Evolutionary conservation across 2,888 invertebrate species (phyloP), one percentile per base, ranked within the genome.

Genomic region (Drosophila kambysellisi): DNA sequence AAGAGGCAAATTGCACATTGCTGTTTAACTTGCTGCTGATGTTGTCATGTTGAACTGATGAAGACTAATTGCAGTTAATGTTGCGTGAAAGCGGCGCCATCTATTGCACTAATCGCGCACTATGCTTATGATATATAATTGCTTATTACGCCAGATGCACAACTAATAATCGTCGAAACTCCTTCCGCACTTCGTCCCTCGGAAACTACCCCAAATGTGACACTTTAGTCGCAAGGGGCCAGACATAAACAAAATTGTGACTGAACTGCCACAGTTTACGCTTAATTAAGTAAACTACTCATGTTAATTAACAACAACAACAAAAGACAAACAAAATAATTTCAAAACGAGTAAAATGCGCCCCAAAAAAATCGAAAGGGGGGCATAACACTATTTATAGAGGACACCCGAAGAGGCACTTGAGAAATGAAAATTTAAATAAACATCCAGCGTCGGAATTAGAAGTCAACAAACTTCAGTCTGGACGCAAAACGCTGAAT

Each of bases 201-300:
- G 37, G 41, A 48, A 54, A 48, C 37, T 39, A 54, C 35, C 43
- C 30, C 25, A 32, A 3, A 51, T 39, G 52, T 52, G 66, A 61
- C 69, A 72, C 71, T 68, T 66, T 50, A 63, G 48, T 58, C 33
- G 43, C 25, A 20, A 32, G 32, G 43, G n/a, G 46, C 43, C 61
- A 81, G 79, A 74, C 81, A 79, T 84, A 82, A 72, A 82, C 85
- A 83, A 83, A 70, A 74, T 52, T 56, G 54, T 30, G 58, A 58
- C 50, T 64, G 37, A 46, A 4, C 8, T 54, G 79, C 48, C 65
- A 52, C 61, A 76, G 74, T 83, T 82, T 70, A 75, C 69, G 88
- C 87, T 80, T 85, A 87, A 87, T 87, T 87, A 85, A 77, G 83
- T 73, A 85, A 87, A 87, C 89, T 89, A 83, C 89, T 89, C 80